Evolutionary conservation across 1,140 invertebrate species (phyloP), one percentile per base, ranked within the genome.

Genomic region (Adoxophyes honmai): DNA sequence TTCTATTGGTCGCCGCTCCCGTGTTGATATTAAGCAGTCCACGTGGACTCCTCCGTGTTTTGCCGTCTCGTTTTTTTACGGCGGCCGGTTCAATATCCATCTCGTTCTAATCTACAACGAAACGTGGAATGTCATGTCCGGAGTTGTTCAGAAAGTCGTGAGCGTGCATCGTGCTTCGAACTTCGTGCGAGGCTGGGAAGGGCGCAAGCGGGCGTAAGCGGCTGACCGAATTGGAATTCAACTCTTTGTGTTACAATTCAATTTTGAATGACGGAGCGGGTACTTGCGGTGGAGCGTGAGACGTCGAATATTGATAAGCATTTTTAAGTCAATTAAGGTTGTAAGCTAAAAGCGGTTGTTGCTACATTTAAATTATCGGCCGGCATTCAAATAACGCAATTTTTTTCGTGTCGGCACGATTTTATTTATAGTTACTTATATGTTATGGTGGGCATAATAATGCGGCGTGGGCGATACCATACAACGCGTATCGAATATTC

Each of bases 251-350:
- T 33, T 79, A 86, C 56, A 66, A 73, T 70, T 62, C 52, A 75
- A 42, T 71, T 73, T 81, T 8, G 36, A 39, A 52, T 63, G 44
- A 7, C 7, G 11, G 5, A 6, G 2, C 10, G 16, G 55, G 34
- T 51, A 62, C 60, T 60, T 66, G 67, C 70, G 75, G 71, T 60
- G 69, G 60, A 75, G 65, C 57, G 66, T 53, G 64, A 38, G 55
- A 52, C 56, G 56, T 60, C 34, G 53, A 64, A 66, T 78, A 88
- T 86, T 86, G 83, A 88, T 88, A 88, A 88, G 81, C 83, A 86
- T 88, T 88, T 88, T 88, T 88, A 88, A 88, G 85, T 88, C 85
- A 88, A 88, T 88, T 88, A 88, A 85, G 85, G 82, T 88, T 88
- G 85, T 88, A 88, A 85, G 85, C 81, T 88, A 86, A 88, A 88